phyloP scores from a whole-genome alignment of 2,113 vertebrate species.

The Columba janthina region DNA sequence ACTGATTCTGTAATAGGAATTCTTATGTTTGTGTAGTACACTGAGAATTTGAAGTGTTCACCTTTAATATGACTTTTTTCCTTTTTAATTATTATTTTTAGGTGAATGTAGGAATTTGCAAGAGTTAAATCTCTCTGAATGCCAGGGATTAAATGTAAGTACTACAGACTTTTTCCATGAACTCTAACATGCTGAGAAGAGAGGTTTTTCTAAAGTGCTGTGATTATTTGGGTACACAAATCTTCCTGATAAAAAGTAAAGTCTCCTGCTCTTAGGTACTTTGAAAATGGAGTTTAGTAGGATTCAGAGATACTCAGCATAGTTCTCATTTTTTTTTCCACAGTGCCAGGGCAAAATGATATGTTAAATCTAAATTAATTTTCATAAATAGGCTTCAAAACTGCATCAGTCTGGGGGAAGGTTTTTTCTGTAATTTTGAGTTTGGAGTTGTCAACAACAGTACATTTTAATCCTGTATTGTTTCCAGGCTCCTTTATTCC shows the following conservation, averaged over 20 bases:
- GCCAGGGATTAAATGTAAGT: constrained; percentile 80
- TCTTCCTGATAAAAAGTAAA: not conserved
- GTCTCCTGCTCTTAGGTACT: not conserved
- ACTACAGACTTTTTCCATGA: not conserved
- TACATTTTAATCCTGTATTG: not conserved
- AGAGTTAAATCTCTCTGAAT: constrained; percentile 84
- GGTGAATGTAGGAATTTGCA: constrained; percentile 80
- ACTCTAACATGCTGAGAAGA: not conserved
- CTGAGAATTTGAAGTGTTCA: not conserved
- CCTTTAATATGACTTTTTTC: not conserved
- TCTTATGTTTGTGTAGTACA: not conserved
- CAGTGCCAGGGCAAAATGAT: not conserved
- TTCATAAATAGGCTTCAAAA: not conserved
- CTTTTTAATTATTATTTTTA: constrained; percentile 28
- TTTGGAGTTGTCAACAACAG: not conserved
- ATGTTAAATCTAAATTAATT: not conserved
- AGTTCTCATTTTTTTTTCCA: not conserved
- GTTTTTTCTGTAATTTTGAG: not conserved
- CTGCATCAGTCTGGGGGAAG: not conserved
- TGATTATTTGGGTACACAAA: not conserved
- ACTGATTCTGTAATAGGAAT: not conserved
- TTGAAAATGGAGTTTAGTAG: not conserved
- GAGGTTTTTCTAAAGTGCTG: not conserved
- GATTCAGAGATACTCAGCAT: not conserved
- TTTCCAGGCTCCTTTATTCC: not conserved